Percentiles rank a stretch among this genome's conserved stretches.
These are phyloP conservation scores for Gavia stellata DNA, from an alignment of 2,113 vertebrate species.

Conservation along the genomic window DNA sequence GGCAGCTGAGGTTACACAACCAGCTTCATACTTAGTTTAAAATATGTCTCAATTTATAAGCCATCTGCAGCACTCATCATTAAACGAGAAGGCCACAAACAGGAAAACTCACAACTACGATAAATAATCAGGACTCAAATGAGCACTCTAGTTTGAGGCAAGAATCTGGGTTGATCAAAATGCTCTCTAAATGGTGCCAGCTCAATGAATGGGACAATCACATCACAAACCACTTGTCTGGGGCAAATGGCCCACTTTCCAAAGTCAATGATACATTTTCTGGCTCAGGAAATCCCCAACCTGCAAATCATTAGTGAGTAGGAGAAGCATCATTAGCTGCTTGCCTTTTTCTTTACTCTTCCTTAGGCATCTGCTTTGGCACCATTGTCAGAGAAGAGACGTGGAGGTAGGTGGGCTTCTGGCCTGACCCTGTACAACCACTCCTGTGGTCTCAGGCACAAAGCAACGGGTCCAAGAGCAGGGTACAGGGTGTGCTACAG, in stretches of 20 bases:
- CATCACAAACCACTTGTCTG: constrained; percentile 29
- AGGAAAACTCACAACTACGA: constrained; percentile 37
- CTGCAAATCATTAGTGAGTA: neutral
- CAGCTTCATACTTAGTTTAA: constrained; percentile 47
- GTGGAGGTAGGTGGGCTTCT: neutral
- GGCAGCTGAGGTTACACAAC: constrained; percentile 57
- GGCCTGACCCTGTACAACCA: neutral
- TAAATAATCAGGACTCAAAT: constrained; percentile 42
- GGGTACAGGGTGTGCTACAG: neutral
- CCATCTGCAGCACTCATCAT: constrained; percentile 49
- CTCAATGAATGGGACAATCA: constrained; percentile 39
- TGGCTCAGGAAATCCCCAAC: constrained; percentile 19
- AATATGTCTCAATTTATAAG: constrained; percentile 58
- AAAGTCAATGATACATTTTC: neutral
- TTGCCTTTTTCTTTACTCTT: neutral
- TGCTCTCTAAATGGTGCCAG: constrained; percentile 6
- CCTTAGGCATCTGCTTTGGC: neutral
- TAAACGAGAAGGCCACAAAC: constrained; percentile 40
- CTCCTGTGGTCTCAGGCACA: neutral
- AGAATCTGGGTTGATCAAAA: constrained; percentile 31
- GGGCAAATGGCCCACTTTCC: constrained; percentile 8
- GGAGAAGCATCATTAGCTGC: neutral
- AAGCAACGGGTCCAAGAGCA: neutral
- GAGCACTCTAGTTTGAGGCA: constrained; percentile 22
- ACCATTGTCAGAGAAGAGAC: neutral